phyloP scores from a whole-genome alignment of 1,140 invertebrate species.

The Tetranychus cinnabarinus region DNA sequence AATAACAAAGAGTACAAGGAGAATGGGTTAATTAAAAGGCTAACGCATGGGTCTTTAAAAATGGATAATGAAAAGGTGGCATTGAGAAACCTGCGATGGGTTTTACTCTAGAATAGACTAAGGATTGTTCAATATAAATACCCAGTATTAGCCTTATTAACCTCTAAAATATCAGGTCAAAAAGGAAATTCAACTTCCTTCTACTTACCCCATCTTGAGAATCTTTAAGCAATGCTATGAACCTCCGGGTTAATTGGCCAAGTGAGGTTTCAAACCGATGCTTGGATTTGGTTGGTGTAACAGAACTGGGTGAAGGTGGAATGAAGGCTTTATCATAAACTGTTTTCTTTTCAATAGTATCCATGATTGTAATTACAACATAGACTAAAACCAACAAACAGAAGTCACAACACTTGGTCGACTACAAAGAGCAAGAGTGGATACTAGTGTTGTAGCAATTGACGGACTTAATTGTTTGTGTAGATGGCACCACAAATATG shows the following conservation, averaged over 20 bases:
- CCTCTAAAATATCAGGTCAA: not conserved
- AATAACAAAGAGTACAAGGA: not conserved
- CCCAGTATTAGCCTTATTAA: not conserved
- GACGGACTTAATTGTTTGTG: no score
- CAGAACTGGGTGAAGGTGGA: not conserved
- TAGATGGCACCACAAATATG: no score
- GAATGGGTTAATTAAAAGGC: not conserved
- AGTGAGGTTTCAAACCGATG: conserved; percentile 60
- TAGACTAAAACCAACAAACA: no score
- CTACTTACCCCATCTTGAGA: conserved; percentile 52
- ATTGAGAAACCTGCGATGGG: not conserved
- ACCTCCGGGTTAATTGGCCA: conserved; percentile 74
- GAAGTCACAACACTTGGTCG: no score
- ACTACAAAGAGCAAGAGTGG: no score
- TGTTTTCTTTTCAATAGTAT: no score
- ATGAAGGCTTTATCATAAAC: no score
- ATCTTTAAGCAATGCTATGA: conserved; percentile 62
- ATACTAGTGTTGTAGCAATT: no score
- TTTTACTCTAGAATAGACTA: not conserved
- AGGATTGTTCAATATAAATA: not conserved
- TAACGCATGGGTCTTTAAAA: not conserved
- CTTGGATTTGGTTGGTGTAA: not conserved
- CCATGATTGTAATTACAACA: no score
- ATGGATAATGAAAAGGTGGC: no score
- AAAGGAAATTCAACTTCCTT: conserved; percentile 17